Base-by-base conservation (phyloP, 2,113 vertebrate species). In the Talpa occidentalis region DNA sequence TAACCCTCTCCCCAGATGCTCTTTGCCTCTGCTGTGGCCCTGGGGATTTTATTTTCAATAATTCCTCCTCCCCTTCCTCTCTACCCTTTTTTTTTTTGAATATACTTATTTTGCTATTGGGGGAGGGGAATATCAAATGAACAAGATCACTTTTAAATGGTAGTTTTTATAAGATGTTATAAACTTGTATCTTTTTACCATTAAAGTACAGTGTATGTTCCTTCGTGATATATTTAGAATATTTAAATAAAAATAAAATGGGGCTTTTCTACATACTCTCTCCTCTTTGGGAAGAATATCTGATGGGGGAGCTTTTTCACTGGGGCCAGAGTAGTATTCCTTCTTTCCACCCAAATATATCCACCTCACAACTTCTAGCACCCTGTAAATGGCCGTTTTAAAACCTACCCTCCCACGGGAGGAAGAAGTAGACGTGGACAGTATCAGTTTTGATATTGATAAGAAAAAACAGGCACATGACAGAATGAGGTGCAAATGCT, bases 111-210 rank as follows among this genome's bases (percentile, higher is more conserved):
- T 98, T 98, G 93, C 95, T 97, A 97, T 90, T 86, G 95, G 96
- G 96, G 95, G 94, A 94, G 88, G 97, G 97, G 83, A 94, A 85
- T 97, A 90, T 88, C 70, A 96, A 95, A 96, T 96, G 95, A 93
- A 95, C 96, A 97, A 97, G 94, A 97, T 97, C 97, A 97, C 97
- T 97, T 97, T 98, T 97, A 97, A 97, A 95, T 96, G 96, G 97
- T 98, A 98, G 98, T 98, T 98, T 98, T 98, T 98, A 97, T 98
- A 98, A 98, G 96, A 97, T 97, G 96, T 97, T 97, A 98, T 97
- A 97, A 98, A 97, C 97, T 97, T 97, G 97, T 98, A 97, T 98
- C 98, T 98, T 98, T 98, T 98, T 98, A 98, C 96, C 97, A 97
- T 98, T 97, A 97, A 97, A 97, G 98, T 97, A 95, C 97, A 96